phyloP scores from a whole-genome alignment of 1,140 invertebrate species.

The Dreissena polymorpha region DNA sequence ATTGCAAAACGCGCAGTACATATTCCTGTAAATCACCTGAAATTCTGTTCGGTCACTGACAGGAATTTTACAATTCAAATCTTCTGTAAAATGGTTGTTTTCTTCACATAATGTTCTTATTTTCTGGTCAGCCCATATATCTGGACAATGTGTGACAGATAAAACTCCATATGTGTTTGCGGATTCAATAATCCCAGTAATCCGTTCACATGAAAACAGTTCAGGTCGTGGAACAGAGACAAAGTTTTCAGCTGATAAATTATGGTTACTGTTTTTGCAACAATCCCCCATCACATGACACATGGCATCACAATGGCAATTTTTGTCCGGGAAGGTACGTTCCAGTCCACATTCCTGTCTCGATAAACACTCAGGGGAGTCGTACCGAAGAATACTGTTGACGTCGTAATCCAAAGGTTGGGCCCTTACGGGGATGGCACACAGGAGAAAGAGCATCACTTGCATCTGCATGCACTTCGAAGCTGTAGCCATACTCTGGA shows the following conservation, averaged over 20 bases:
- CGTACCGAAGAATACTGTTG: no score
- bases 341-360: no score
- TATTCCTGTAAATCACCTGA: slow-evolving; percentile 11
- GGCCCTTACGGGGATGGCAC: no score
- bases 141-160: not conserved
- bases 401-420: no score
- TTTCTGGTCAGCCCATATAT: not conserved
- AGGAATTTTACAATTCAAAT: not conserved
- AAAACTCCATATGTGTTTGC: not conserved
- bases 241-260: no score
- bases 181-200: not conserved
- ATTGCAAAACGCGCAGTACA: slow-evolving; percentile 26
- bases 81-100: not conserved
- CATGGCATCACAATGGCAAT: slow-evolving; percentile 31
- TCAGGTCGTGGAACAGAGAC: not conserved
- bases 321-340: slow-evolving; percentile 27
- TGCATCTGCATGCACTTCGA: no score
- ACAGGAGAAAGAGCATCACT: no score
- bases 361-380: no score
- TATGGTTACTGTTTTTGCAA: not conserved
- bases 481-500: no score
- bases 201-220: not conserved
- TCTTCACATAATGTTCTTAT: not conserved
- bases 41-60: not conserved
- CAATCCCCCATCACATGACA: slow-evolving; percentile 26